phyloP scores from a whole-genome alignment of 2,797 vertebrate genomes.

The Serranus cabrilla region DNA sequence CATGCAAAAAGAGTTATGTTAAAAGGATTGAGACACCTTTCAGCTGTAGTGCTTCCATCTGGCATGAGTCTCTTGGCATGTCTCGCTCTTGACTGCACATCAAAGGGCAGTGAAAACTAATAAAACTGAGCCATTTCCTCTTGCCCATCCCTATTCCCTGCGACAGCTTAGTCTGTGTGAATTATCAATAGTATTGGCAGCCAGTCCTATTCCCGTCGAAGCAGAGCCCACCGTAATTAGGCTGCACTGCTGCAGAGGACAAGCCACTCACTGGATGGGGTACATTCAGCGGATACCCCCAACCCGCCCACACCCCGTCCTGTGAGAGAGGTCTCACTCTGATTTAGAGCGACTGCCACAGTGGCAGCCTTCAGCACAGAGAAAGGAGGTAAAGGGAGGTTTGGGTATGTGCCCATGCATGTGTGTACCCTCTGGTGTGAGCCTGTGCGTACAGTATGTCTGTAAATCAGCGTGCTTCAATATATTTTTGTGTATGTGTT shows the following conservation, averaged over 20 bases:
- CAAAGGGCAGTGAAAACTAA: slow-evolving; percentile 79
- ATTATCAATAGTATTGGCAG: slow-evolving; percentile 86
- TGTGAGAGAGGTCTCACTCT: slow-evolving; percentile 44
- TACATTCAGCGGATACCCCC: slow-evolving; percentile 48
- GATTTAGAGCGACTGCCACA: slow-evolving; percentile 48
- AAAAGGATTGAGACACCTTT: slow-evolving; percentile 77
- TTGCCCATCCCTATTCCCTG: slow-evolving; percentile 78
- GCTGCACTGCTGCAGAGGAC: slow-evolving; percentile 74
- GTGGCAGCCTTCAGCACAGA: slow-evolving; percentile 25
- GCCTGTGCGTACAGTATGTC: slow-evolving; percentile 15
- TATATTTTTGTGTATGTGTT: slow-evolving; percentile 28
- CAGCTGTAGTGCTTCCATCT: slow-evolving; percentile 76
- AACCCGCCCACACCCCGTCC: slow-evolving; percentile 36
- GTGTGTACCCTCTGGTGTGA: slow-evolving; percentile 29
- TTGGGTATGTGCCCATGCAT: slow-evolving; percentile 12
- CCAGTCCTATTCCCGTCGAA: slow-evolving; percentile 71
- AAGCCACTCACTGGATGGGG: slow-evolving; percentile 64
- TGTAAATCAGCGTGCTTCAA: slow-evolving; percentile 16
- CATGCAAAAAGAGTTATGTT: slow-evolving; percentile 71
- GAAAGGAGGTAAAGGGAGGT: slow-evolving; percentile 30
- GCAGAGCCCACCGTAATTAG: slow-evolving; percentile 80
- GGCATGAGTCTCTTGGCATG: slow-evolving; percentile 76
- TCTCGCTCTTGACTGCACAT: slow-evolving; percentile 79
- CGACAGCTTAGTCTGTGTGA: slow-evolving; percentile 81
- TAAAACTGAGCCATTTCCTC: slow-evolving; percentile 80